Evolutionary conservation across 2,888 invertebrate species (phyloP).

Genomic region (Papilio protenor): DNA sequence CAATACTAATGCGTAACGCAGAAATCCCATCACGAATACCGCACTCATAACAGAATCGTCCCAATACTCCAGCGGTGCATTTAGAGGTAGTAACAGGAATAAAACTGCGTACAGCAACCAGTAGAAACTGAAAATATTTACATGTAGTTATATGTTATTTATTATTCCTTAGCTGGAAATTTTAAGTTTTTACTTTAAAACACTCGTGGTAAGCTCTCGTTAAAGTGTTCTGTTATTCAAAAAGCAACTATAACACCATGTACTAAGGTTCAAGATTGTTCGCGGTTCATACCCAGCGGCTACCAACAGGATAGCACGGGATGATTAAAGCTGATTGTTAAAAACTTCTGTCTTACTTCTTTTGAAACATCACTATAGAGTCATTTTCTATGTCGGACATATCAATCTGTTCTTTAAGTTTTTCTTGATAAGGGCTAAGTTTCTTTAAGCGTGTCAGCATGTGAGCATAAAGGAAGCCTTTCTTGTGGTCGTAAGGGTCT

Average conservation of each 20-base stretch:
- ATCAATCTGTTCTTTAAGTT: slow-evolving; percentile 87
- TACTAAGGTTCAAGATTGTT: neutral
- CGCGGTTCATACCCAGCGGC: no score
- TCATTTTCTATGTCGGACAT: slow-evolving; percentile 92
- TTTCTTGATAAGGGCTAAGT: slow-evolving; percentile 86
- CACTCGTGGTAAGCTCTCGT: no score
- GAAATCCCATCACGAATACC: slow-evolving; percentile 87
- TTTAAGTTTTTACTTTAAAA: neutral
- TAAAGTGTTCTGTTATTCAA: neutral
- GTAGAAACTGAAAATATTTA: slow-evolving; percentile 84
- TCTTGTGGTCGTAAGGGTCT: slow-evolving; percentile 91
- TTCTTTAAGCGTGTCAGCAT: slow-evolving; percentile 88
- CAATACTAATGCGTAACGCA: slow-evolving; percentile 86
- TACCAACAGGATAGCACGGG: neutral
- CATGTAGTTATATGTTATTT: no score
- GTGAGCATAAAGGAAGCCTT: slow-evolving; percentile 93
- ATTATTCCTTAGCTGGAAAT: no score
- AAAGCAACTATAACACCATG: neutral
- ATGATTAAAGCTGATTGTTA: neutral
- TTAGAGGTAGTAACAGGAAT: slow-evolving; percentile 88
- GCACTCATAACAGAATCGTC: slow-evolving; percentile 86
- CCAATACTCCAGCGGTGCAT: slow-evolving; percentile 92
- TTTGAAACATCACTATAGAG: slow-evolving; percentile 91
- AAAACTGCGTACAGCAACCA: slow-evolving; percentile 87
- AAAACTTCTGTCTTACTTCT: slow-evolving; percentile 81